Base-by-base conservation (phyloP, 2,113 vertebrate species). In the Scomber colias region DNA sequence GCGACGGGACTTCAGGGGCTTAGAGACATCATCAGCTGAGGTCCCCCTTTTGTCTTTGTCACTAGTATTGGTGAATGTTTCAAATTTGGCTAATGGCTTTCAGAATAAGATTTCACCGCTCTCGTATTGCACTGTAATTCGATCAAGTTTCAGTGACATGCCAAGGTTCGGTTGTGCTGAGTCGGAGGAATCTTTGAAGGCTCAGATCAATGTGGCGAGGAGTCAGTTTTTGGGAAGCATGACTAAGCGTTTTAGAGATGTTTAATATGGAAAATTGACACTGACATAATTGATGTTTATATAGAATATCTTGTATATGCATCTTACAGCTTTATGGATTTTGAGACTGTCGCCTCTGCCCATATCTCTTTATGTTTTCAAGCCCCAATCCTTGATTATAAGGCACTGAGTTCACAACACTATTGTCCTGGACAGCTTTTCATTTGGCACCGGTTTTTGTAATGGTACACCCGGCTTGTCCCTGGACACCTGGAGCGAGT, bases 401-500 rank as follows among this genome's bases (percentile, higher is more conserved):
- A 72, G 54, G n/a, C 21, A 24, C 83, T 60, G 30, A 57, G 12
- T 10, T 54, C 7, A 51, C 13, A 44, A 17, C 21, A 60, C 11
- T 35, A 8, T 70, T 85, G n/a, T 57, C 11, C 69, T 17, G 13
- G 35, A 31, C 54, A 19, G 62, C 10, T 61, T 80, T 77, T 62
- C 14, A 15, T 66, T 81, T 73, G 54, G 74, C 59, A 61, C 11
- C 19, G 1, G 35, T 75, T 51, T 82, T 72, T 68, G 62, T 72
- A 87, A 74, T 82, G 78, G 56, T 89, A 72, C 71, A 56, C 82
- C 81, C 82, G 77, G 77, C 73, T 72, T 83, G 83, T 79, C 71
- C 90, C 83, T 65, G 56, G 77, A 85, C 77, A 72, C 57, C 48
- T 80, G 79, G 82, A 44, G 7, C 24, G 55, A 82, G 55, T 81